Percentiles rank a stretch among this genome's conserved stretches.
Evolutionary conservation across 2,113 vertebrate species (phyloP).

Genomic region (Hemibagrus wyckioides): DNA sequence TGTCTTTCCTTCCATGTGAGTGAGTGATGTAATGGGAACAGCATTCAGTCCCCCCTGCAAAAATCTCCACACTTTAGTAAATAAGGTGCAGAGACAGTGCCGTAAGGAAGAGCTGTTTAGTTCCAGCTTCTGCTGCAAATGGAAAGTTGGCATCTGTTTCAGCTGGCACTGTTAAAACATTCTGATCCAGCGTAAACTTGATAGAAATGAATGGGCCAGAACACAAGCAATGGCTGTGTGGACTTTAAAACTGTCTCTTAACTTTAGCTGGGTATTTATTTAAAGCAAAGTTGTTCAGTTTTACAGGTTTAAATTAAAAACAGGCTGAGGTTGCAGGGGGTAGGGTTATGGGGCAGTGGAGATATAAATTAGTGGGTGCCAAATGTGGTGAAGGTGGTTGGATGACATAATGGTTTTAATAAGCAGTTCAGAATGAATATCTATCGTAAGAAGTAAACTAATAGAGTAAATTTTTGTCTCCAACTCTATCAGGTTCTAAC

Average conservation of each 20-base stretch:
- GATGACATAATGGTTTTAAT: background rate
- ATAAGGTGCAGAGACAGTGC: slow-evolving; percentile 30
- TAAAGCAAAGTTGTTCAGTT: slow-evolving; percentile 1
- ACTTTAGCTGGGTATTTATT: background rate
- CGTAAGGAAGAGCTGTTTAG: slow-evolving; percentile 13
- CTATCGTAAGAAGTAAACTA: background rate
- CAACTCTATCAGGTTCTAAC: background rate
- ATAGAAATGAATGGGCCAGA: slow-evolving; percentile 1
- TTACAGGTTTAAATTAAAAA: background rate
- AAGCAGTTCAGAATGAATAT: background rate
- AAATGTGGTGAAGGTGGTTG: background rate
- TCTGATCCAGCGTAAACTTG: background rate
- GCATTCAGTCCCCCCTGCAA: slow-evolving; percentile 9
- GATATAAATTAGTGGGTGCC: background rate
- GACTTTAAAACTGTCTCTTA: slow-evolving; percentile 4
- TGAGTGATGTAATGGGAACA: slow-evolving; percentile 19
- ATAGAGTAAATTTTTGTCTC: background rate
- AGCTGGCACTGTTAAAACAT: background rate
- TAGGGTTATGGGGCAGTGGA: background rate
- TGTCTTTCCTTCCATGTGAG: background rate
- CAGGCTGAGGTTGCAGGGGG: background rate
- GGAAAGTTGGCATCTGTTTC: slow-evolving; percentile 31
- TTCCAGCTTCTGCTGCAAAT: slow-evolving; percentile 14
- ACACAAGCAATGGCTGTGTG: background rate
- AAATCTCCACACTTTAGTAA: slow-evolving; percentile 30